phyloP scores from a whole-genome alignment of 2,888 invertebrate genomes.

The Xestia xanthographa region DNA sequence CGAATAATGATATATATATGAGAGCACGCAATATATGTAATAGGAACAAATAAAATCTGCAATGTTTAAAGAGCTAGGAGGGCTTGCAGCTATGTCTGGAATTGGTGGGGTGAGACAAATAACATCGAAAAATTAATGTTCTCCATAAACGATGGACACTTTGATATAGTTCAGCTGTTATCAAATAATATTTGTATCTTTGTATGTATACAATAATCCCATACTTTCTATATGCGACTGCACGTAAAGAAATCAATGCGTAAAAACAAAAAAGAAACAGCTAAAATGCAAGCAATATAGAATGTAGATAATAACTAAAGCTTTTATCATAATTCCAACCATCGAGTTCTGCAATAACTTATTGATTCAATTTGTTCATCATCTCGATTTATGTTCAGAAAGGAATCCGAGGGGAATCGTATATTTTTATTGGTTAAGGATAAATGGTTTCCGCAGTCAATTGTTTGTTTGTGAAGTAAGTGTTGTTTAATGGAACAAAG shows the following conservation, averaged over 20 bases:
- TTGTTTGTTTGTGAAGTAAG: conserved; percentile 24
- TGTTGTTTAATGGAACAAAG: not conserved
- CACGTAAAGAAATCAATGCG: not conserved
- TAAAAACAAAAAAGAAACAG: not conserved
- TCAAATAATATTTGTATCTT: too few species aligned
- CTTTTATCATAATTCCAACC: conserved; percentile 6
- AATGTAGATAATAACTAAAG: not conserved
- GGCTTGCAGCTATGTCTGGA: too few species aligned
- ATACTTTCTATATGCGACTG: too few species aligned
- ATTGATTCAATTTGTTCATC: conserved; percentile 18
- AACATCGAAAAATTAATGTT: too few species aligned
- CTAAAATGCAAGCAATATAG: not conserved
- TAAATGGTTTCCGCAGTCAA: conserved; percentile 23
- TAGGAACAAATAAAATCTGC: not conserved
- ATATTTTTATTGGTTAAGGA: conserved; percentile 42
- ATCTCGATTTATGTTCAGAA: conserved; percentile 31
- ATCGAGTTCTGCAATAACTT: conserved; percentile 13
- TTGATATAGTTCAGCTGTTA: too few species aligned
- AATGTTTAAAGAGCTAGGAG: not conserved
- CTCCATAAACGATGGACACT: too few species aligned
- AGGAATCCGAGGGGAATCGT: conserved; percentile 11
- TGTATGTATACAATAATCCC: too few species aligned
- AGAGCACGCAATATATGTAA: not conserved
- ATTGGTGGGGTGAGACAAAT: not conserved
- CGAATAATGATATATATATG: too few species aligned